These are phyloP conservation scores for Cossypha niveicapilla DNA, from an alignment of 2,797 vertebrate genomes.

Conservation along the genomic window DNA sequence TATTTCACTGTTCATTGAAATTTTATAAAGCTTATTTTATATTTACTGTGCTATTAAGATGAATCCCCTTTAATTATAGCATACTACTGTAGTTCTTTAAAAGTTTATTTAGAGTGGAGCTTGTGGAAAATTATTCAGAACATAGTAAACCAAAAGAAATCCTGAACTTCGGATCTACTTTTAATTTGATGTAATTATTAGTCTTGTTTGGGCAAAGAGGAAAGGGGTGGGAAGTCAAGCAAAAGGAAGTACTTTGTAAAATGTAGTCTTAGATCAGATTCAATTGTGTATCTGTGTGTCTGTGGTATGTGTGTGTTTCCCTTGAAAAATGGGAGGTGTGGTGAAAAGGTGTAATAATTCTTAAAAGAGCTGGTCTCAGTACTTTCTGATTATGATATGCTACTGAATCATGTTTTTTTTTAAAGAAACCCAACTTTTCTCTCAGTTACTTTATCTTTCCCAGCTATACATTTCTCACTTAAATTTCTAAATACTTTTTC, in stretches of 20 bases:
- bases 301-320: constrained; percentile 75
- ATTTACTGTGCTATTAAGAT: constrained; percentile 63
- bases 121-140: constrained; percentile 38
- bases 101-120: constrained; percentile 59
- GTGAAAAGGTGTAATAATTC: constrained; percentile 75
- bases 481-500: constrained; percentile 45
- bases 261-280: constrained; percentile 74
- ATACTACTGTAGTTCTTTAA: constrained; percentile 56
- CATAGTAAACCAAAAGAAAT: constrained; percentile 59
- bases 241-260: constrained; percentile 71
- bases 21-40: constrained; percentile 70
- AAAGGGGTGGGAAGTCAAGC: constrained; percentile 49
- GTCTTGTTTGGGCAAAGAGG: constrained; percentile 42
- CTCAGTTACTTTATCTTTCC: constrained; percentile 63
- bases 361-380: constrained; percentile 82
- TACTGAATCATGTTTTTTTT: constrained; percentile 25
- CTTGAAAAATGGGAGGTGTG: constrained; percentile 68
- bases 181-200: constrained; percentile 48
- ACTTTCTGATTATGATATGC: constrained; percentile 70
- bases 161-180: constrained; percentile 21
- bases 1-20: constrained; percentile 54
- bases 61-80: constrained; percentile 55
- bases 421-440: not conserved
- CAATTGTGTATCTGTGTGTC: constrained; percentile 70
- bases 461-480: constrained; percentile 56